Conservation (phyloP, 1,140 invertebrate species). For the Orius insidiosus region DNA sequence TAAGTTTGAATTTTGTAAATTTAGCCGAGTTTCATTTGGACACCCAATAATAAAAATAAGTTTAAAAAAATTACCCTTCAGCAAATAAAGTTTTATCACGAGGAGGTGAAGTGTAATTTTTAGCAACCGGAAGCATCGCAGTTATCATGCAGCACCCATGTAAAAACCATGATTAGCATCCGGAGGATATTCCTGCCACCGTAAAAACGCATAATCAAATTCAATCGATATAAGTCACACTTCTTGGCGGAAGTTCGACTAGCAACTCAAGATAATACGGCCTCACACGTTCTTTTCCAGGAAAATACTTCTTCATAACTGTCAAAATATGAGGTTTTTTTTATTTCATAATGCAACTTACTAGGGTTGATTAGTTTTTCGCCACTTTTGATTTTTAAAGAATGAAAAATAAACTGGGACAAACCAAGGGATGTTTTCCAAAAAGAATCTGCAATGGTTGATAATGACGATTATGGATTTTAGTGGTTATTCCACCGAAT, state of each 20-base stretch:
- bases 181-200: conserved; percentile 97
- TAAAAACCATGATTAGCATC: conserved; percentile 98
- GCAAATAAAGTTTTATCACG: conserved; percentile 36
- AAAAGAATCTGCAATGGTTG: conserved; percentile 46
- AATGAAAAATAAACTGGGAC: conserved; percentile 81
- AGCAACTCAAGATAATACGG: conserved; percentile 83
- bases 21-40: too few species aligned
- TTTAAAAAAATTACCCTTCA: conserved; percentile 1
- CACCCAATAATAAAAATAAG: too few species aligned
- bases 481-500: conserved; percentile 66
- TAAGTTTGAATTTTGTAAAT: too few species aligned
- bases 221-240: conserved; percentile 67
- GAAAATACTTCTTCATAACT: conserved; percentile 46
- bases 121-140: conserved; percentile 52
- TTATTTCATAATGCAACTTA: conserved; percentile 11
- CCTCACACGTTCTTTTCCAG: conserved; percentile 62
- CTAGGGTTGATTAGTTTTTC: background rate
- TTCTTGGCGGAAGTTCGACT: conserved; percentile 57
- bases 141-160: conserved; percentile 71
- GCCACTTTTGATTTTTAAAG: conserved; percentile 23
- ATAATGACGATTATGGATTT: conserved; percentile 61
- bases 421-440: conserved; percentile 87
- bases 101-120: conserved; percentile 61
- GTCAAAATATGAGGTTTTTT: background rate
- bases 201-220: conserved; percentile 87